These are phyloP conservation scores for Euzophera pinguis DNA, from an alignment of 2,888 invertebrate genomes.

Conservation along the genomic window DNA sequence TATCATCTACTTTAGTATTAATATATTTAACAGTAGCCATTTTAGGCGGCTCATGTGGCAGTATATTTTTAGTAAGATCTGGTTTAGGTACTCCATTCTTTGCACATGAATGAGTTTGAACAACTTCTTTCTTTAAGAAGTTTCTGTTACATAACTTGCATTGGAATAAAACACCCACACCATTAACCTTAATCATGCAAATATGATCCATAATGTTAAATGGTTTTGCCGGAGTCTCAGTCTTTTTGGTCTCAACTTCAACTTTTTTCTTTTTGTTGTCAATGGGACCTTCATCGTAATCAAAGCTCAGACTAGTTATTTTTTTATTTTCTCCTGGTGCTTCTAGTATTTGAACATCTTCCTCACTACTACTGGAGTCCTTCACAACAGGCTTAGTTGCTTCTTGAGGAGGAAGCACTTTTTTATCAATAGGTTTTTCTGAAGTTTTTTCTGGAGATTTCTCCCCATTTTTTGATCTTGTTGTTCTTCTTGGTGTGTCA, in stretches of 20 bases:
- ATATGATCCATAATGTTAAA: constrained; percentile 71
- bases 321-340: background rate
- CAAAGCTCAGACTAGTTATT: background rate
- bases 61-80: constrained; percentile 38
- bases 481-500: constrained; percentile 21
- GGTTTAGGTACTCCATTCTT: constrained; percentile 57
- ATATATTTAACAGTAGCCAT: constrained; percentile 64
- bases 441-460: constrained; percentile 11
- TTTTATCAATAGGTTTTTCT: background rate
- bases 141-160: constrained; percentile 71
- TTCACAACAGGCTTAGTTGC: background rate
- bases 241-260: constrained; percentile 20
- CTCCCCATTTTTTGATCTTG: constrained; percentile 21
- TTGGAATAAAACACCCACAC: constrained; percentile 67
- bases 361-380: background rate
- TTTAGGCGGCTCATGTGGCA: constrained; percentile 50
- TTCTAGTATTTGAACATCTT: background rate
- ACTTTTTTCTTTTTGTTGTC: constrained; percentile 17
- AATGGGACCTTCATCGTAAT: constrained; percentile 15
- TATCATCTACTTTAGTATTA: constrained; percentile 44
- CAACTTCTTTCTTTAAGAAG: constrained; percentile 63
- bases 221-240: constrained; percentile 25
- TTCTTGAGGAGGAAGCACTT: background rate
- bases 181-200: constrained; percentile 67
- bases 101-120: constrained; percentile 63